A percentile compares a stretch with the other conserved stretches of the same genome.
phyloP scores from a whole-genome alignment of 2,797 vertebrate species.

The Thalassophryne amazonica region DNA sequence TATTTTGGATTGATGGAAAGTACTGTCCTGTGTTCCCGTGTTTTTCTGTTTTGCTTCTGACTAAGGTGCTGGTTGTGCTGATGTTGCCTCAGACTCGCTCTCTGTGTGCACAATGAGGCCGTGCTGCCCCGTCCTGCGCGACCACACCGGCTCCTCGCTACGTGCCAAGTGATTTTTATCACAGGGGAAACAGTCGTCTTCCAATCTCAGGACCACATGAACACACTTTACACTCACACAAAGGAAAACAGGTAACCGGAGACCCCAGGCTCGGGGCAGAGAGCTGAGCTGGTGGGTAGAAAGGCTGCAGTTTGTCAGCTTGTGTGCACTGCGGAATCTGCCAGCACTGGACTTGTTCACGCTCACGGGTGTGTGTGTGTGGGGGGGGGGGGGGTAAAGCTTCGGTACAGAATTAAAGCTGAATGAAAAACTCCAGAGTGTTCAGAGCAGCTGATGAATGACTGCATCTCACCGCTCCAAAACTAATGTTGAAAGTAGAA shows the following conservation, averaged over 20 bases:
- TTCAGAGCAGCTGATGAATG: not conserved
- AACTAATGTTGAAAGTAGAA: not conserved
- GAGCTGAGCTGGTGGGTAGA: constrained; percentile 63
- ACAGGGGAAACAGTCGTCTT: constrained; percentile 81
- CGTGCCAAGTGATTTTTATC: constrained; percentile 90
- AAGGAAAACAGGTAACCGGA: constrained; percentile 76
- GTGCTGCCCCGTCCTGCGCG: constrained; percentile 61
- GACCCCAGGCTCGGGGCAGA: constrained; percentile 37
- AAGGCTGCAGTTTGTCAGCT: constrained; percentile 59
- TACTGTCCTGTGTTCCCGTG: no score
- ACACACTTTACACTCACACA: constrained; percentile 78
- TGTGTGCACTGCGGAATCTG: constrained; percentile 43
- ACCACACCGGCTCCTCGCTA: constrained; percentile 74
- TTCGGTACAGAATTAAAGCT: no score
- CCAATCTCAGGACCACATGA: constrained; percentile 83
- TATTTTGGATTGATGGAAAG: no score
- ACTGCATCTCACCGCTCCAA: not conserved
- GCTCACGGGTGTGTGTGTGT: constrained; percentile 35
- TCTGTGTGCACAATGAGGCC: constrained; percentile 49
- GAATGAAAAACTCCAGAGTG: no score
- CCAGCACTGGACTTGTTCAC: constrained; percentile 47
- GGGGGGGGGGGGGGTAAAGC: no score
- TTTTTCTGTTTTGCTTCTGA: constrained; percentile 41
- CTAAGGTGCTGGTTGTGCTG: constrained; percentile 34
- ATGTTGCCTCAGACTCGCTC: constrained; percentile 48